A percentile compares a stretch with the other conserved stretches of the same genome.
Conservation (phyloP, 2,888 invertebrate species). For the Andrena flavipes region DNA sequence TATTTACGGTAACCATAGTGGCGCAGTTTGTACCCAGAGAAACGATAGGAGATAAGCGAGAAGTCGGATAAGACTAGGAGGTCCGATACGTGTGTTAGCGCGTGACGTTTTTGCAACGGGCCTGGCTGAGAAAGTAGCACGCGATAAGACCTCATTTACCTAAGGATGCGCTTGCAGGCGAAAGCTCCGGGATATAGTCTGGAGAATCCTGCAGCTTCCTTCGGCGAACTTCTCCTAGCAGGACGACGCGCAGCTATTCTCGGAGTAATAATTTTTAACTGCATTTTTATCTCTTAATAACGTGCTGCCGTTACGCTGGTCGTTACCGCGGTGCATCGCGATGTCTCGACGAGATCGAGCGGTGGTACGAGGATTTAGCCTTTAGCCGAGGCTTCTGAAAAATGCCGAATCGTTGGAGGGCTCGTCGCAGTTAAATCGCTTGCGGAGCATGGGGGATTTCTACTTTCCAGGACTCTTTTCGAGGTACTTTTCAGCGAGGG, state of each 20-base stretch:
- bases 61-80: conserved; percentile 24
- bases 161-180: conserved; percentile 37
- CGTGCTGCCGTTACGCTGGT: conserved; percentile 5
- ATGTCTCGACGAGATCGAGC: conserved; percentile 4
- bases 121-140: neutral
- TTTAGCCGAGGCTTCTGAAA: conserved; percentile 6
- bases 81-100: conserved; percentile 18
- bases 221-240: conserved; percentile 4
- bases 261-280: conserved; percentile 53
- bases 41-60: conserved; percentile 15
- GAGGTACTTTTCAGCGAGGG: too few relatives aligned
- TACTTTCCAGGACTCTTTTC: too few relatives aligned
- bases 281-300: conserved; percentile 59
- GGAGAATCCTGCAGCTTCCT: conserved; percentile 36
- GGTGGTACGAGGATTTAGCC: neutral
- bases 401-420: neutral
- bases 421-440: neutral
- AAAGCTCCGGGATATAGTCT: conserved; percentile 19
- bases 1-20: neutral
- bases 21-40: conserved; percentile 6
- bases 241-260: conserved; percentile 10
- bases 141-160: conserved; percentile 63
- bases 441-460: neutral
- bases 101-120: conserved; percentile 40
- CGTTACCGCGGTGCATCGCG: conserved; percentile 13